phyloP scores from a whole-genome alignment of 1,140 invertebrate species.

The Octopus bimaculoides region DNA sequence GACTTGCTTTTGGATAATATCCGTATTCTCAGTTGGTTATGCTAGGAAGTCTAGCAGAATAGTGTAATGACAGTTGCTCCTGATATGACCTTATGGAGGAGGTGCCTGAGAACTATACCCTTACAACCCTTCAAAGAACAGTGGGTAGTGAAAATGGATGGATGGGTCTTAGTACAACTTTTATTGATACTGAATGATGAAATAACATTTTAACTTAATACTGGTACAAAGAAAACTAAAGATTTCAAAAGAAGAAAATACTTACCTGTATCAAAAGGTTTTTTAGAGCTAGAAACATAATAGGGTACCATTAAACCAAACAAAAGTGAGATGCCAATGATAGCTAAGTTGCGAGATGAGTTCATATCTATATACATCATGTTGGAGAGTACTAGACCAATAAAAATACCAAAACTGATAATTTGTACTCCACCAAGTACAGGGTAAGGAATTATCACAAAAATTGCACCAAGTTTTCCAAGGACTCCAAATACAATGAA shows the following conservation, averaged over 20 bases:
- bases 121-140: no score
- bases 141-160: no score
- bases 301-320: conserved; percentile 75
- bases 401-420: conserved; percentile 72
- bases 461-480: conserved; percentile 75
- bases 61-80: no score
- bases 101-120: no score
- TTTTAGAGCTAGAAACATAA: conserved; percentile 65
- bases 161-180: no score
- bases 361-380: conserved; percentile 55
- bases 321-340: conserved; percentile 85
- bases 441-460: conserved; percentile 82
- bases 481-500: conserved; percentile 69
- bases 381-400: conserved; percentile 40
- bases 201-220: no score
- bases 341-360: conserved; percentile 77
- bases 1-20: no score
- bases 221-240: no score
- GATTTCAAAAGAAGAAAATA: background rate
- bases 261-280: conserved; percentile 68
- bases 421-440: conserved; percentile 83
- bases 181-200: no score
- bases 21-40: no score
- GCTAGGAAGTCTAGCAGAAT: no score
- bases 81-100: no score